Percentiles rank a stretch among this genome's conserved stretches.
phyloP scores from a whole-genome alignment of 2,113 vertebrate genomes.

The Calypte anna region DNA sequence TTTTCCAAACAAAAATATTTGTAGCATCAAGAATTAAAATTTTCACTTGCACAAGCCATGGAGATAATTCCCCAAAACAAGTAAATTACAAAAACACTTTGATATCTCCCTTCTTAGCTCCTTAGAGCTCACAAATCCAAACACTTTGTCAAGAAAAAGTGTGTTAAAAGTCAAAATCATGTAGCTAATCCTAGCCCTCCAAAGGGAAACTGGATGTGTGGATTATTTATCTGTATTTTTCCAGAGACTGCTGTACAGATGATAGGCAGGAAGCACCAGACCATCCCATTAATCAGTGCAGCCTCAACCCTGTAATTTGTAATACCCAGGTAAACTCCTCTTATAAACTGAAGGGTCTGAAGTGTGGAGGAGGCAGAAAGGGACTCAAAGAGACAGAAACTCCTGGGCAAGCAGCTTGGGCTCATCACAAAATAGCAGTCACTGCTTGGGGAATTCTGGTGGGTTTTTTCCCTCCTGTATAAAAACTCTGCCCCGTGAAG shows the following conservation, averaged over 20 bases:
- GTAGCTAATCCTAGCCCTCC: background rate
- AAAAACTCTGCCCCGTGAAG: background rate
- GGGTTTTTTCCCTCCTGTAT: background rate
- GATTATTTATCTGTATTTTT: background rate
- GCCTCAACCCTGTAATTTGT: slow-evolving; percentile 32
- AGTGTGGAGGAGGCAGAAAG: background rate
- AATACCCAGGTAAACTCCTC: background rate
- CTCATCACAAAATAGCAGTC: background rate
- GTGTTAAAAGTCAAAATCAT: background rate
- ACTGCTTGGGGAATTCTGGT: fast-evolving
- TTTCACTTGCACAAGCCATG: background rate
- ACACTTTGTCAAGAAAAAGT: background rate
- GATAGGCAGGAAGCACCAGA: background rate
- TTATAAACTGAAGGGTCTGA: background rate
- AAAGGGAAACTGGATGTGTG: fast-evolving
- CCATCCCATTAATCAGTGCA: background rate
- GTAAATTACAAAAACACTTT: background rate
- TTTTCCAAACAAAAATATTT: slow-evolving; percentile 43
- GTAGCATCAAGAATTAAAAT: background rate
- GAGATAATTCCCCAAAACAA: background rate
- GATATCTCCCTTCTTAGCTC: background rate
- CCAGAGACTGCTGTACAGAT: background rate
- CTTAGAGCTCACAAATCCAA: background rate
- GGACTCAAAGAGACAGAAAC: fast-evolving
- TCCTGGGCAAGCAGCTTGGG: background rate